Percentiles rank a stretch among this genome's conserved stretches.
Conservation (phyloP, 2,888 invertebrate species). For the Hedychridium roseum region DNA sequence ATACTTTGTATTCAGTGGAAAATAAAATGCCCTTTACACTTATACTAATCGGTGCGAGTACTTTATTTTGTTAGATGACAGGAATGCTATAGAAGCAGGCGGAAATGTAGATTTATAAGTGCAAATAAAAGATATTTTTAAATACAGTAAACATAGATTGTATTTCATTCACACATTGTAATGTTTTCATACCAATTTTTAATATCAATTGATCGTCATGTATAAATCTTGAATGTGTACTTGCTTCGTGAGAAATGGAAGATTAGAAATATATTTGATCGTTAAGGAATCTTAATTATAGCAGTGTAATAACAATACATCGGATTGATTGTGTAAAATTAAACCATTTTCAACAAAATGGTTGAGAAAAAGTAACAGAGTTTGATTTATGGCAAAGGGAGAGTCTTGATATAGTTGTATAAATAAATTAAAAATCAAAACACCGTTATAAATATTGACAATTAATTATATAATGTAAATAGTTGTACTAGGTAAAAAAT, state of each 20-base stretch:
- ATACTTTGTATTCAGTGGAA: too few relatives aligned
- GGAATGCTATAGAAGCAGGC: too few relatives aligned
- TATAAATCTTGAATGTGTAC: slow-evolving; percentile 32
- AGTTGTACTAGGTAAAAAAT: too few relatives aligned
- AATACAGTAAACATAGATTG: slow-evolving; percentile 33
- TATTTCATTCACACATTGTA: slow-evolving; percentile 38
- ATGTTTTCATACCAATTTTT: slow-evolving; percentile 17
- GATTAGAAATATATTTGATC: slow-evolving; percentile 26
- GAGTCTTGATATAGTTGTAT: neutral
- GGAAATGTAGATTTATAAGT: too few relatives aligned
- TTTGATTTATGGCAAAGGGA: neutral
- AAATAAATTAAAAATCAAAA: too few relatives aligned
- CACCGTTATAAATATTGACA: too few relatives aligned
- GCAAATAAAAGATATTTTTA: slow-evolving; percentile 1
- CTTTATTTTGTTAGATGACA: too few relatives aligned
- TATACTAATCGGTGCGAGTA: too few relatives aligned
- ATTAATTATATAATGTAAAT: too few relatives aligned
- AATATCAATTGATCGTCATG: slow-evolving; percentile 14
- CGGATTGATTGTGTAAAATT: neutral
- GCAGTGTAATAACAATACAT: neutral
- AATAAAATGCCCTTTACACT: too few relatives aligned
- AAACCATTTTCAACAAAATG: neutral
- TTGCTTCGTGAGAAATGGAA: slow-evolving; percentile 31
- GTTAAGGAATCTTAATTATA: neutral
- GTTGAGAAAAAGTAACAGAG: neutral